Percentiles rank a stretch among this genome's conserved stretches.
Evolutionary conservation across 2,888 invertebrate genomes (phyloP).

Genomic region (Fragum fragum): DNA sequence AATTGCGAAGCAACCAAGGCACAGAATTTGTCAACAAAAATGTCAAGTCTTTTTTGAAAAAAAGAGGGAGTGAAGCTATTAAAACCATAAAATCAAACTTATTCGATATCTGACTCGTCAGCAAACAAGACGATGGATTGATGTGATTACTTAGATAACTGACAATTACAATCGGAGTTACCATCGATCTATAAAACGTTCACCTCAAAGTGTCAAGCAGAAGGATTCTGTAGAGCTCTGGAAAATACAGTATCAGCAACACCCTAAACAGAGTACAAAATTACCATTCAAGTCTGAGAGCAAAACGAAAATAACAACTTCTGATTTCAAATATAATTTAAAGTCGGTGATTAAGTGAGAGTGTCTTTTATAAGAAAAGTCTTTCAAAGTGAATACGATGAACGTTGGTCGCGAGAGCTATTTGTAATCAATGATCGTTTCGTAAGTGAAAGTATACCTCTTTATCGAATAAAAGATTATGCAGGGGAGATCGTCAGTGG

Average conservation of each 20-base stretch:
- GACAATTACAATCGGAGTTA: constrained; percentile 54
- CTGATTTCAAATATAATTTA: too few species aligned
- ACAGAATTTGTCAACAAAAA: constrained; percentile 44
- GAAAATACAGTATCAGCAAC: too few species aligned
- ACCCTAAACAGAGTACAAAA: not conserved
- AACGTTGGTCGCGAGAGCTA: too few species aligned
- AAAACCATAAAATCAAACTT: constrained; percentile 46
- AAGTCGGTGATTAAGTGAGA: constrained; percentile 45
- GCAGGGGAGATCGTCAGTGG: too few species aligned
- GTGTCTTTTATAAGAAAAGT: constrained; percentile 33
- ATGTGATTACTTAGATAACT: constrained; percentile 37
- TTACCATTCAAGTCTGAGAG: not conserved
- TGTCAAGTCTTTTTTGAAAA: constrained; percentile 37
- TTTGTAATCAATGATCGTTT: too few species aligned
- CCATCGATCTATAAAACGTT: constrained; percentile 48
- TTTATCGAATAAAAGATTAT: too few species aligned
- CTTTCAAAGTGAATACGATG: too few species aligned
- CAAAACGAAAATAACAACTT: not conserved
- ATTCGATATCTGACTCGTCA: constrained; percentile 51
- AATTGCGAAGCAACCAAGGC: constrained; percentile 36
- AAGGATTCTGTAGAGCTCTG: constrained; percentile 33
- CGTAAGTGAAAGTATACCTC: too few species aligned
- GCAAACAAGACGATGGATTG: constrained; percentile 45
- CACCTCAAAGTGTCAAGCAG: constrained; percentile 40
- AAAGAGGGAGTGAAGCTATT: constrained; percentile 36